These are phyloP conservation scores for Petrosia ficiformis DNA, from an alignment of 37 sponge, comb jelly and placozoan genomes.

Conservation along the genomic window DNA sequence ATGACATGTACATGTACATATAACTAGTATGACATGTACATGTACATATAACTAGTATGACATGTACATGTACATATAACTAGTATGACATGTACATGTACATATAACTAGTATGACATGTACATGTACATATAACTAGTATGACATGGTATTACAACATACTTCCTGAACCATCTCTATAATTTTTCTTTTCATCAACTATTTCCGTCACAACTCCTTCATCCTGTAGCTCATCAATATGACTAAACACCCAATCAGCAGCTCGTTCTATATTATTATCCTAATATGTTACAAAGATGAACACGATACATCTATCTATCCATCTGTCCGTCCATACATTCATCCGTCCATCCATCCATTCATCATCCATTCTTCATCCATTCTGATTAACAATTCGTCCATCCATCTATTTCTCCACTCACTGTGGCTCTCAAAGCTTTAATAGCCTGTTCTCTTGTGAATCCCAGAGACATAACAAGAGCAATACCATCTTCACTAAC, in stretches of 20 bases:
- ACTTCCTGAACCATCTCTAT: constrained; percentile 65
- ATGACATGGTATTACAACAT: too few relatives aligned
- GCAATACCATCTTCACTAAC: constrained; percentile 58
- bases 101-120: too few relatives aligned
- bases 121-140: too few relatives aligned
- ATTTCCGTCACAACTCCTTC: constrained; percentile 12
- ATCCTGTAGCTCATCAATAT: constrained; percentile 71
- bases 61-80: too few relatives aligned
- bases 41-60: too few relatives aligned
- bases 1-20: too few relatives aligned
- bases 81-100: too few relatives aligned
- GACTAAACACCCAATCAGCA: constrained; percentile 92
- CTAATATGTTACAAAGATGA: constrained; percentile 10
- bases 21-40: too few relatives aligned
- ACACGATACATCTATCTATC: background rate
- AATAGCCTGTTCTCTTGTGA: constrained; percentile 73
- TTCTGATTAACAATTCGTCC: background rate
- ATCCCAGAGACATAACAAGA: constrained; percentile 79
- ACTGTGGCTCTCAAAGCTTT: constrained; percentile 69
- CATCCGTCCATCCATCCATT: too few relatives aligned
- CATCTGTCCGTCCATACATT: background rate
- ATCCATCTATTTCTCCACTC: constrained; percentile 12
- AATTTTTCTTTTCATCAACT: background rate
- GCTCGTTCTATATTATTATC: constrained; percentile 83
- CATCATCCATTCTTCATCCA: background rate